These are phyloP conservation scores for Caenorhabditis sp. DNA, from an alignment of 2,888 invertebrate genomes.

Conservation along the genomic window DNA sequence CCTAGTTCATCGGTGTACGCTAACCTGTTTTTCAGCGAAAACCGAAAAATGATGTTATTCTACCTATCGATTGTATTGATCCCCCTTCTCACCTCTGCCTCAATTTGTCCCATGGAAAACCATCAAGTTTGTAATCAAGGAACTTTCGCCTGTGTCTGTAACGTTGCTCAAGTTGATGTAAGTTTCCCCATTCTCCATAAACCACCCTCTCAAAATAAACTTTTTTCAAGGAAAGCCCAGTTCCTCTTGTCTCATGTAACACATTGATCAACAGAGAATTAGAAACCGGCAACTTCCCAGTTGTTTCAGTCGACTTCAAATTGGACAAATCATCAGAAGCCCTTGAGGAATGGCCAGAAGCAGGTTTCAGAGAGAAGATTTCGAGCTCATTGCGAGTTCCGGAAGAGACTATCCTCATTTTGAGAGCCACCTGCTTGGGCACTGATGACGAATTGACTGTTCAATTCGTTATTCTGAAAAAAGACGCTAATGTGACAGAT, in stretches of 20 bases:
- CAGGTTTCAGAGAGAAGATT: constrained; percentile 43
- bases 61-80: background rate
- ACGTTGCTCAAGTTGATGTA: constrained; percentile 51
- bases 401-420: constrained; percentile 56
- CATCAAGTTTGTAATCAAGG: constrained; percentile 26
- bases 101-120: constrained; percentile 54
- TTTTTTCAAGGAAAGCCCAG: constrained; percentile 42
- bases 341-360: constrained; percentile 49
- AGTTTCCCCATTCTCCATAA: constrained; percentile 6
- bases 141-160: constrained; percentile 47
- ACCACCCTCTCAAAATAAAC: background rate
- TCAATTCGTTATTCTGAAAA: constrained; percentile 61
- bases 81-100: constrained; percentile 14
- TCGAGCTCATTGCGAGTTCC: constrained; percentile 46
- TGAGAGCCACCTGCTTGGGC: constrained; percentile 54
- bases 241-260: constrained; percentile 57
- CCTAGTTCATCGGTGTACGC: too few relatives aligned
- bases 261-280: constrained; percentile 45
- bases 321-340: constrained; percentile 37
- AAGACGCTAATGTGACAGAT: constrained; percentile 39
- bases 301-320: constrained; percentile 53
- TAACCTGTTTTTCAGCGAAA: background rate
- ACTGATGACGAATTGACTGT: constrained; percentile 54
- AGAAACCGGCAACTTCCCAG: constrained; percentile 56
- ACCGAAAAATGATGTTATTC: background rate